Evolutionary conservation across 1,140 invertebrate species (phyloP).

Genomic region (Globodera ellingtonae): DNA sequence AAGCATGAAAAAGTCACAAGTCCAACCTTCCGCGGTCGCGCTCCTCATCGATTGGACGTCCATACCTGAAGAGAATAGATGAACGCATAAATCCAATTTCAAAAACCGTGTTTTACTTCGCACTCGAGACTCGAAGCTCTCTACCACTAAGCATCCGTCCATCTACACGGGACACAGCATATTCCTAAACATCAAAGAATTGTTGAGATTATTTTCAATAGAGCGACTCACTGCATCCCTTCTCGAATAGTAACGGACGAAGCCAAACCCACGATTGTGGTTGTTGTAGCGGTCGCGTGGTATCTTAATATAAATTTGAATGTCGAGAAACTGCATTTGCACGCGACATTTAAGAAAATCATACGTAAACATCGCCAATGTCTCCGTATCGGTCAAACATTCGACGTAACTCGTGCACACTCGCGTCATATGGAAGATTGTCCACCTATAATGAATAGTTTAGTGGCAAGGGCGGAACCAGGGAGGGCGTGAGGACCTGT

Average conservation of each 20-base stretch:
- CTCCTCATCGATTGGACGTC: conserved; percentile 43
- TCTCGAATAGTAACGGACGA: conserved; percentile 38
- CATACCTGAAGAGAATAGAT: conserved; percentile 6
- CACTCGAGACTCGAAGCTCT: conserved; percentile 39
- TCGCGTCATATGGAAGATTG: conserved; percentile 36
- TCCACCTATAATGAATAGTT: conserved; percentile 26
- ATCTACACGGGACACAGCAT: conserved; percentile 33
- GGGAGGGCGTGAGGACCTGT: too few relatives aligned
- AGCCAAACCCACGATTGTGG: conserved; percentile 41
- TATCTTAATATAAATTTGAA: conserved; percentile 21
- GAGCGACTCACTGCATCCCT: conserved; percentile 34
- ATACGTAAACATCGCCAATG: conserved; percentile 42
- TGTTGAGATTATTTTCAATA: neutral
- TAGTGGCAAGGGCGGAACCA: too few relatives aligned
- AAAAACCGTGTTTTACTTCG: conserved; percentile 22
- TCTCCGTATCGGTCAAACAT: conserved; percentile 48
- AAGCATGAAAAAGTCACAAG: conserved; percentile 1
- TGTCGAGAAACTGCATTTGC: neutral
- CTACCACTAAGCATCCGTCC: conserved; percentile 34
- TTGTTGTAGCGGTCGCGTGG: conserved; percentile 35
- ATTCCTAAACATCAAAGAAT: conserved; percentile 13
- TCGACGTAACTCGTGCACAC: conserved; percentile 38
- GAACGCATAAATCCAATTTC: neutral
- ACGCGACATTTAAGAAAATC: neutral
- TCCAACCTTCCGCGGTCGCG: conserved; percentile 32